Percentiles rank a stretch among this genome's conserved stretches.
Evolutionary conservation across 2,888 invertebrate species (phyloP).

Genomic region (Taphrorychus bicolor): DNA sequence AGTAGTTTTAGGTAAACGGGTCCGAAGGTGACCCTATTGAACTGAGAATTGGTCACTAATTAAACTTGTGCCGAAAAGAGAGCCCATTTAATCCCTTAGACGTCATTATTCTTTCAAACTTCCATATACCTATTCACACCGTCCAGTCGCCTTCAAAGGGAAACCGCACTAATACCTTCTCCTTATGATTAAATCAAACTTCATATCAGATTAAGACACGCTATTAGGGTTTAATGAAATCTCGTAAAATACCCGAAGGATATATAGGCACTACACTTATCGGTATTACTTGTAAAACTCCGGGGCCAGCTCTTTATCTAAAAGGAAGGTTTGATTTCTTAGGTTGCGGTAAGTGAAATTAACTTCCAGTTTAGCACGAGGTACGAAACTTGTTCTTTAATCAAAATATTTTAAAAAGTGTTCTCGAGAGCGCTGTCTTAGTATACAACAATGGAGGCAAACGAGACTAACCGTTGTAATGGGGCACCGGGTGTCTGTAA

Average conservation of each 20-base stretch:
- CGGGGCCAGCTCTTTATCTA: background rate
- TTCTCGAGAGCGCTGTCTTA: slow-evolving; percentile 17
- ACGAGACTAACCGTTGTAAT: slow-evolving; percentile 41
- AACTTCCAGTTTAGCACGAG: background rate
- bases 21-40: too few species aligned
- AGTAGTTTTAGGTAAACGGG: too few species aligned
- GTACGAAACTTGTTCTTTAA: background rate
- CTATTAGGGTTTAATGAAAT: slow-evolving; percentile 2
- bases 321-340: background rate
- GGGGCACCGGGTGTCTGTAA: slow-evolving; percentile 58
- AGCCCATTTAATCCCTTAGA: too few species aligned
- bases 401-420: slow-evolving; percentile 24
- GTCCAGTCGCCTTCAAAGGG: background rate
- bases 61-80: too few species aligned
- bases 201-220: slow-evolving; percentile 5
- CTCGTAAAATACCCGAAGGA: background rate
- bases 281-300: background rate
- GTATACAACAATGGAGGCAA: slow-evolving; percentile 36
- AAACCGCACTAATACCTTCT: background rate
- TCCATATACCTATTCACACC: too few species aligned
- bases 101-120: too few species aligned
- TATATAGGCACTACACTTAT: background rate
- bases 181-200: background rate
- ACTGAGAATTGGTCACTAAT: too few species aligned
- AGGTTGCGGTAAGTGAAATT: background rate